A percentile compares a stretch with the other conserved stretches of the same genome.
phyloP scores from a whole-genome alignment of 2,797 vertebrate species.

The Knipowitschia caucasica region DNA sequence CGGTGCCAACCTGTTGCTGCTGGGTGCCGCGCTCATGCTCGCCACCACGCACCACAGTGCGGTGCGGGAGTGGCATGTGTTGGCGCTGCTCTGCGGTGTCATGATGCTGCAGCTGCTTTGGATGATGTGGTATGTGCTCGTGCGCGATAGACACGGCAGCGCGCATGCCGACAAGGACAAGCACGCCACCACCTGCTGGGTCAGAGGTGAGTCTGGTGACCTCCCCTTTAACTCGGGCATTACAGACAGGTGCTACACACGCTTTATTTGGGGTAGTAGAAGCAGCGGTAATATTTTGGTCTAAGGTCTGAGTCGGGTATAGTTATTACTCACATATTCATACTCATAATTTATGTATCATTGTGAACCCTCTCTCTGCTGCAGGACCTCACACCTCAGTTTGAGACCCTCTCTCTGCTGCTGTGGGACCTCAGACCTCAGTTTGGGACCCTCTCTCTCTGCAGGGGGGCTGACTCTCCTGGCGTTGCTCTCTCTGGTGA shows the following conservation, averaged over 20 bases:
- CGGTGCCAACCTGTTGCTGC: slow-evolving; percentile 86
- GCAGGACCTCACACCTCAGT: too few relatives aligned
- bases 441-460: neutral
- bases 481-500: slow-evolving; percentile 87
- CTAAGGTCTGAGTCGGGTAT: too few relatives aligned
- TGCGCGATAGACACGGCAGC: slow-evolving; percentile 76
- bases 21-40: slow-evolving; percentile 87
- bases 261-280: too few relatives aligned
- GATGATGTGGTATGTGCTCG: slow-evolving; percentile 94
- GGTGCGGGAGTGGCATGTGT: slow-evolving; percentile 81
- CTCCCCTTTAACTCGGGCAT: too few relatives aligned
- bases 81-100: slow-evolving; percentile 84
- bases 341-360: too few relatives aligned
- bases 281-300: too few relatives aligned
- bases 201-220: slow-evolving; percentile 75
- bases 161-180: slow-evolving; percentile 82
- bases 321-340: too few relatives aligned
- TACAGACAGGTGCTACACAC: too few relatives aligned
- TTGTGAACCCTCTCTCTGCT: too few relatives aligned
- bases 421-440: too few relatives aligned
- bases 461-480: slow-evolving; percentile 91
- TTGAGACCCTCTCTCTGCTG: neutral
- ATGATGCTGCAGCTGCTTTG: slow-evolving; percentile 92
- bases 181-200: slow-evolving; percentile 89
- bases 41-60: slow-evolving; percentile 82